Base-by-base conservation (phyloP, 2,113 vertebrate species). In the Otolemur garnettii region DNA sequence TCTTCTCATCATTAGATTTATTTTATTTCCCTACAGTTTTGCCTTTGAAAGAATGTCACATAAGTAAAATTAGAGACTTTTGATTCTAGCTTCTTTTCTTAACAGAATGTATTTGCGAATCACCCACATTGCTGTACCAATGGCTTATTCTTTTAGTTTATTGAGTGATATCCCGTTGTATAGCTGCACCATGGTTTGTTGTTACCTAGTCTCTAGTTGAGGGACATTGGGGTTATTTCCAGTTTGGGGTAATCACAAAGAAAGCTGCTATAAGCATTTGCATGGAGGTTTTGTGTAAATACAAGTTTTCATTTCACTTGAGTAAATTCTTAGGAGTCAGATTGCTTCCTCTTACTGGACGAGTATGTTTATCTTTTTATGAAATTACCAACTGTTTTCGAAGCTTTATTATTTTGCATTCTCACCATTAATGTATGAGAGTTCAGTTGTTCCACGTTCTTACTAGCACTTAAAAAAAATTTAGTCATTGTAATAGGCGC, bases 171-270 rank as follows among this genome's bases (percentile, higher is more conserved):
- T 30, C 77, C 90, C 75, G 38, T 86, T 38, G 8, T 21, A 21
- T 35, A 74, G 42, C 55, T 78, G 33, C 28, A 78, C 35, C 42
- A 13, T 19, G 19, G 50, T n/a, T 18, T 68, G 33, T 93, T 79
- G 91, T 79, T 90, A 60, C 45, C 55, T 69, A 83, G 87, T 93
- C 21, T 26, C 18, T 79, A 1, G 21, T 18, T 33, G 11, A 87
- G 69, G 88, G 75, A 91, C 45, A 77, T 86, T 89, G 92, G 96
- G 74, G 38, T 82, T 74, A 28, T 86, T 95, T 90, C 88, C 45
- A 94, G 45, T 87, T 81, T 33, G 55, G 74, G 57, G 26, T 80
- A 90, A 87, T 93, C 55, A 90, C 17, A 80, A 93, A 59, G 55
- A 85, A 93, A 88, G 38, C 66, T 85, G 18, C 55, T 26, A 5